These are phyloP conservation scores for Notolepis coatsorum DNA, from an alignment of 2,797 vertebrate genomes.

Conservation along the genomic window DNA sequence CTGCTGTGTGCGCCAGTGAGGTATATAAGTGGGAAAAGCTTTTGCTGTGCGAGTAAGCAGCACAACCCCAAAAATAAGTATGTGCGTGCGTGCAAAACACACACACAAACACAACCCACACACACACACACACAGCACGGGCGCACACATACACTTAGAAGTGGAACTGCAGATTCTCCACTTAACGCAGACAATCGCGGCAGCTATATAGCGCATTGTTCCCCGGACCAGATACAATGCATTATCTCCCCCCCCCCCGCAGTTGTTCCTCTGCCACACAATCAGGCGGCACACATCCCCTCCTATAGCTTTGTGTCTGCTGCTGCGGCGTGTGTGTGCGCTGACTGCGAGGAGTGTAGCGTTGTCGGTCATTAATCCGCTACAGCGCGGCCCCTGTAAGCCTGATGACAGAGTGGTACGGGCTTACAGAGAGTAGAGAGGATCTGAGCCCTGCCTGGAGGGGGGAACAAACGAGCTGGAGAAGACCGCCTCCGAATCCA, in stretches of 20 bases:
- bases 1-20: constrained; percentile 51
- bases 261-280: constrained; percentile 64
- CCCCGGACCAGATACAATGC: constrained; percentile 62
- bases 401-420: constrained; percentile 77
- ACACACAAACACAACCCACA: constrained; percentile 29
- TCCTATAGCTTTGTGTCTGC: constrained; percentile 41
- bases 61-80: constrained; percentile 39
- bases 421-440: constrained; percentile 72
- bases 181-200: constrained; percentile 42
- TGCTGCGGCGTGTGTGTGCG: constrained; percentile 10
- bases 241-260: constrained; percentile 72
- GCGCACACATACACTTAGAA: background rate
- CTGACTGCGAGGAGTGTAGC: constrained; percentile 67
- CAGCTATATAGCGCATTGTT: constrained; percentile 71
- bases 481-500: constrained; percentile 72
- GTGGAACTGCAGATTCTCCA: constrained; percentile 17
- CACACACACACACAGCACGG: background rate
- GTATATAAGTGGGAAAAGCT: constrained; percentile 46
- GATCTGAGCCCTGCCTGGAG: constrained; percentile 79
- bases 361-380: constrained; percentile 82
- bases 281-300: constrained; percentile 44
- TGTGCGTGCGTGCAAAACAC: background rate
- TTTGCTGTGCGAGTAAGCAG: constrained; percentile 25
- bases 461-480: constrained; percentile 74
- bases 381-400: constrained; percentile 76